Evolutionary conservation across 2,797 vertebrate genomes (phyloP).

Genomic region (Neosilurus mollespiculum): DNA sequence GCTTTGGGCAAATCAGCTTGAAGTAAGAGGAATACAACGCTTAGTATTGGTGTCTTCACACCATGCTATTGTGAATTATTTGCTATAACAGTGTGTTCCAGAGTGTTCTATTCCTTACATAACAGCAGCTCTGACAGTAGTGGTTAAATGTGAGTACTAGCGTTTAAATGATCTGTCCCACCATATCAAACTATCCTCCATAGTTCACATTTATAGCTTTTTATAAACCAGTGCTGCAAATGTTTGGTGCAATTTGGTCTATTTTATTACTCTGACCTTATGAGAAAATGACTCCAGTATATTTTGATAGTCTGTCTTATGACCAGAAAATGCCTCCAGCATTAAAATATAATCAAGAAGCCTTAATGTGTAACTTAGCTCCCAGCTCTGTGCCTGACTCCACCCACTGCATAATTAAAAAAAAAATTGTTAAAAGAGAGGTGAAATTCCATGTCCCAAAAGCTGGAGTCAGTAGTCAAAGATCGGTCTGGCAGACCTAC

Average conservation of each 20-base stretch:
- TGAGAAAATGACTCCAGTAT: not conserved
- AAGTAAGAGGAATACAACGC: not conserved
- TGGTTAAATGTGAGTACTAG: not conserved
- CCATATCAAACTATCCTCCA: not conserved
- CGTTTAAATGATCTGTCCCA: not conserved
- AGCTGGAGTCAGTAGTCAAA: too few species aligned
- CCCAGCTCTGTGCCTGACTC: too few species aligned
- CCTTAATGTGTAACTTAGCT: not conserved
- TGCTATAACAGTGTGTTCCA: not conserved
- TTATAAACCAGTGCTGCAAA: not conserved
- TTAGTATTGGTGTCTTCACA: not conserved
- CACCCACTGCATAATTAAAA: too few species aligned
- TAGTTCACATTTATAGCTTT: not conserved
- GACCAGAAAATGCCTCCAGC: not conserved
- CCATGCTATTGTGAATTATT: not conserved
- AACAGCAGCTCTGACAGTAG: not conserved
- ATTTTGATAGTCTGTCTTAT: not conserved
- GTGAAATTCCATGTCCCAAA: too few species aligned
- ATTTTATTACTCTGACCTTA: not conserved
- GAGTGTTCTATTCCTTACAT: not conserved
- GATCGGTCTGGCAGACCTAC: too few species aligned
- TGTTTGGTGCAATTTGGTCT: not conserved
- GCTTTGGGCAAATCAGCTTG: not conserved
- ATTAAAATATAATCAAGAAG: not conserved
- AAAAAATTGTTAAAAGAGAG: too few species aligned